Evolutionary conservation across 2,797 vertebrate genomes (phyloP), one percentile per base, ranked within the genome.

Genomic region (Perodicticus potto): DNA sequence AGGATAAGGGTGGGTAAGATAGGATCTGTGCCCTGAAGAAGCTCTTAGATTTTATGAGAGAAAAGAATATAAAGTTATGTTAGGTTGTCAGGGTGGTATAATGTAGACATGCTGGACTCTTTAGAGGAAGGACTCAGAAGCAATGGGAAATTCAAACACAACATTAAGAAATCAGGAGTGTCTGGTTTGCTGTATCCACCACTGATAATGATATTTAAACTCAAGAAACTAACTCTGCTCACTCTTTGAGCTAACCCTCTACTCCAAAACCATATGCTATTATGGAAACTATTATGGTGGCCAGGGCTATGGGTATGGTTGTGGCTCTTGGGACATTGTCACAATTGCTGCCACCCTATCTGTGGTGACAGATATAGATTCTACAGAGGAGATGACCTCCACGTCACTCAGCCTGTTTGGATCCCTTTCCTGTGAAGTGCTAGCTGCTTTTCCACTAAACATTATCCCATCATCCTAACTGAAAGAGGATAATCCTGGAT

Each of bases 91-190:
- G 25, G 5, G 34, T 77, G 70, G 23, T 16, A 37, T 11, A 85
- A 4, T 45, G 8, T 27, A 53, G 12, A 76, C 22, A 55, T 37
- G 13, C 11, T 69, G 5, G 53, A 49, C 3, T 25, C 16, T 63
- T 29, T 67, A 57, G 34, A 90, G 20, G 17, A 63, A 34, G 32
- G 43, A 80, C 37, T 40, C 27, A 77, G 34, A 86, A 81, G 49
- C 40, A 7, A 32, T 34, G 32, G 8, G 11, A 14, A 43, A 67
- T 43, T 94, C 2, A 73, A 2, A 20, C 13, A 43, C 17, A 53
- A 0, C 22, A 4, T 14, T 11, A 73, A 32, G 65, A 49, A 8
- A 2, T 8, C 1, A 43, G n/a, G 5, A 1, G 1, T 57, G 13
- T 76, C 29, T 34, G 29, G 3, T 78, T 78, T 87, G 34, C 13